Conservation (phyloP, 35 echinoderm and acorn worm genomes). For the Apostichopus parvimensis region DNA sequence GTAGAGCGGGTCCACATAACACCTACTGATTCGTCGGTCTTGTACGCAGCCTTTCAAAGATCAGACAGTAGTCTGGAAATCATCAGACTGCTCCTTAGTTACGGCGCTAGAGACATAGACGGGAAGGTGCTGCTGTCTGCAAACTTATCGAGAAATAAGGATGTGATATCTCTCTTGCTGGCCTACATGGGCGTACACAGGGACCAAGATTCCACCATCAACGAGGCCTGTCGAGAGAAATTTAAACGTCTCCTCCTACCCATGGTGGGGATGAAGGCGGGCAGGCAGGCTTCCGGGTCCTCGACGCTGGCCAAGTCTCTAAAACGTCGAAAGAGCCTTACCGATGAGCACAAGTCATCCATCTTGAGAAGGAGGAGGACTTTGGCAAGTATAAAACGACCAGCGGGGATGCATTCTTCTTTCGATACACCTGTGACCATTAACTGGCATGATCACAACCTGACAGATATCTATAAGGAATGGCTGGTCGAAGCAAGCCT, state of each 20-base stretch:
- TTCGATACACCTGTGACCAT: slow-evolving; percentile 88
- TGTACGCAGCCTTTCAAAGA: slow-evolving; percentile 82
- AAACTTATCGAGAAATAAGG: slow-evolving; percentile 59
- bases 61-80: slow-evolving; percentile 84
- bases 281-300: neutral
- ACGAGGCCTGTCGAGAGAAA: slow-evolving; percentile 58
- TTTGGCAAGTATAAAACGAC: slow-evolving; percentile 70
- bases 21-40: slow-evolving; percentile 57
- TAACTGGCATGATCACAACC: slow-evolving; percentile 96
- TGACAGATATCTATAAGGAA: slow-evolving; percentile 75
- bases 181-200: slow-evolving; percentile 86
- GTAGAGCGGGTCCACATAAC: slow-evolving; percentile 60
- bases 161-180: slow-evolving; percentile 76
- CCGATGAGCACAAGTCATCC: slow-evolving; percentile 10
- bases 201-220: slow-evolving; percentile 78
- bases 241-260: slow-evolving; percentile 67
- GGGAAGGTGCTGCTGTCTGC: slow-evolving; percentile 83
- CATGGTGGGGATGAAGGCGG: slow-evolving; percentile 14
- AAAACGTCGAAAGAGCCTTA: slow-evolving; percentile 33
- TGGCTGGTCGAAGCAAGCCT: slow-evolving; percentile 90
- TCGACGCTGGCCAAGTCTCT: slow-evolving; percentile 4
- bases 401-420: slow-evolving; percentile 59
- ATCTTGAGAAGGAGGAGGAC: slow-evolving; percentile 67
- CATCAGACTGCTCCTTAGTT: slow-evolving; percentile 75
- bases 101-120: slow-evolving; percentile 82